Evolutionary conservation across 2,797 vertebrate genomes (phyloP), one percentile per base, ranked within the genome.

Genomic region (Cryptoblepharus egeriae): DNA sequence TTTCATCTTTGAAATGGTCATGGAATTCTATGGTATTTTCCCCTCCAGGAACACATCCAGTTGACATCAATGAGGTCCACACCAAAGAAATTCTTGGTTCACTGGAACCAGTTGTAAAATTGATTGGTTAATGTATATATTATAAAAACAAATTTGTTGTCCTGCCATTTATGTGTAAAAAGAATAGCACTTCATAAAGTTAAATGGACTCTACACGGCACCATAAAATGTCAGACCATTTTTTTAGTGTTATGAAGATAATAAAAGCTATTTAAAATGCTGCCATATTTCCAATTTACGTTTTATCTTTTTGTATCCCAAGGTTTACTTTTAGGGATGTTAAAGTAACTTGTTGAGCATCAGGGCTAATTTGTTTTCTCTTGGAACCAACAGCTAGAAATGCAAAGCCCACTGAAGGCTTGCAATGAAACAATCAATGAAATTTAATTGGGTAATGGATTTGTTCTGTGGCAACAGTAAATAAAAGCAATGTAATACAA

Each of bases 391-490:
- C 2, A 55, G 10, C 65, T 64, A 76, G 74, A 76, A 65, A 32
- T 16, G 28, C 35, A 58, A 58, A 60, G 4, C n/a, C 30, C 8
- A 63, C 45, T 0, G 16, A 87, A 49, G 3, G 78, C 61, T 1
- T 78, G 1, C 4, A 75, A 18, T 11, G 6, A 32, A 81, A 82
- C 30, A 0, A 0, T 60, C 57, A 63, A 75, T 67, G 11, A 37
- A 0, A 57, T 81, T 85, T 77, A 72, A 22, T 12, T 60, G 9
- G 49, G 74, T 16, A 79, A 75, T 65, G 1, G 57, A 55, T 85
- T 88, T 86, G n/a, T 77, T 87, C 68, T 75, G 30, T 2, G 35
- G 65, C 65, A 80, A 67, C 2, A 64, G 65, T 71, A 4, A 42
- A 6, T 60, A 83, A 78, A 68, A 0, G 49, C 0, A 81, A 61